These are phyloP conservation scores for Arvicola amphibius DNA, from an alignment of 2,797 vertebrate species.

Conservation along the genomic window DNA sequence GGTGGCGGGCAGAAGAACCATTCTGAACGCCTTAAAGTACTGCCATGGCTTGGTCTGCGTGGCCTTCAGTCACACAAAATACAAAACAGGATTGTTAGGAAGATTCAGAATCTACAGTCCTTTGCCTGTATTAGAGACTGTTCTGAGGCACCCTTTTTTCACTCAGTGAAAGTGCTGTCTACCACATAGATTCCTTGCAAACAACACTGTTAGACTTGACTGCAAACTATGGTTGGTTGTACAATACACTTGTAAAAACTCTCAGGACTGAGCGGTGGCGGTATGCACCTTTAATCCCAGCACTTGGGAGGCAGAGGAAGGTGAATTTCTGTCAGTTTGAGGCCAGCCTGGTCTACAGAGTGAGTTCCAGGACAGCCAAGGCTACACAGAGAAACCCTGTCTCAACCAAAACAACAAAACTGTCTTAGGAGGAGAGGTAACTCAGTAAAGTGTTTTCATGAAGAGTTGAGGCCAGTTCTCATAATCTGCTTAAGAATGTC, in stretches of 20 bases:
- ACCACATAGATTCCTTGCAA: neutral
- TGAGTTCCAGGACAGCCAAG: neutral
- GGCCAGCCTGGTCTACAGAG: neutral
- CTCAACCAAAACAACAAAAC: neutral
- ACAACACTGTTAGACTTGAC: neutral
- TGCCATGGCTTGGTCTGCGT: fast-evolving
- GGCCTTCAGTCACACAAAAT: neutral
- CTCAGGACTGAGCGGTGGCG: neutral
- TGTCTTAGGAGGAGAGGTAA: neutral
- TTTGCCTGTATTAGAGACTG: neutral
- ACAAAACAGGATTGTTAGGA: neutral
- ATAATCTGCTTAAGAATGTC: neutral
- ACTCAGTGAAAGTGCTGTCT: fast-evolving
- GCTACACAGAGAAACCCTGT: neutral
- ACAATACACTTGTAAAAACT: neutral
- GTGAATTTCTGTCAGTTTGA: neutral
- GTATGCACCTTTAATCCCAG: neutral
- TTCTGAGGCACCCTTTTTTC: neutral
- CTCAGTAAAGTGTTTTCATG: neutral
- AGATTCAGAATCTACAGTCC: neutral
- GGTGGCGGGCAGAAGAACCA: neutral
- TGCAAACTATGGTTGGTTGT: neutral
- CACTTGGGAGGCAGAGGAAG: neutral
- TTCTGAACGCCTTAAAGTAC: neutral
- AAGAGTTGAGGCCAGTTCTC: neutral